Evolutionary conservation across 2,113 vertebrate species (phyloP).

Genomic region (Alethe castanea): DNA sequence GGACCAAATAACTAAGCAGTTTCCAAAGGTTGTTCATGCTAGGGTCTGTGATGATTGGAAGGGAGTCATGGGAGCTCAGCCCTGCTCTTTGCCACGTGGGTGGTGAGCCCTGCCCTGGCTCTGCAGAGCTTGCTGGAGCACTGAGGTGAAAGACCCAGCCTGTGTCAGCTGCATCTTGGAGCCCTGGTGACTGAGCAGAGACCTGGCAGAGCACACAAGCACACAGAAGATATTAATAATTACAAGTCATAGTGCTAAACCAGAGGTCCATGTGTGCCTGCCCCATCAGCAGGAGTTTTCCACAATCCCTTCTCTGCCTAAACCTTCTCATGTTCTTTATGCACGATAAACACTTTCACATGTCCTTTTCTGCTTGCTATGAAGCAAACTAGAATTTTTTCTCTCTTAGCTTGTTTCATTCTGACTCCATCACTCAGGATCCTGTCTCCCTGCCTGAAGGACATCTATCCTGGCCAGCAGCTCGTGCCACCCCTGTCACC

Average conservation of each 20-base stretch:
- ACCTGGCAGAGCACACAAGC: accelerated
- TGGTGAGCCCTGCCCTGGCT: neutral
- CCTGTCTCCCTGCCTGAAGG: neutral
- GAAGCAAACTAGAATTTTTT: neutral
- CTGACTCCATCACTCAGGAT: neutral
- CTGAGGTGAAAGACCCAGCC: neutral
- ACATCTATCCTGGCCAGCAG: neutral
- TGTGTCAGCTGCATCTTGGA: neutral
- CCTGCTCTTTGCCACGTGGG: accelerated
- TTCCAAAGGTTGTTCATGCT: neutral
- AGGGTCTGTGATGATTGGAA: neutral
- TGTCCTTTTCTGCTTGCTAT: neutral
- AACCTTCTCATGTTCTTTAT: neutral
- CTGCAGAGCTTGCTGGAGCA: neutral
- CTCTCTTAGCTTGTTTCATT: neutral
- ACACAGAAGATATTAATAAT: neutral
- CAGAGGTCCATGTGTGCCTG: neutral
- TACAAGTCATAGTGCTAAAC: neutral
- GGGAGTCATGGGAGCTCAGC: neutral
- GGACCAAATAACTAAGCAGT: neutral
- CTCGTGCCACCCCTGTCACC: neutral
- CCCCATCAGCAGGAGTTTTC: accelerated
- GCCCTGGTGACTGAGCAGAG: neutral
- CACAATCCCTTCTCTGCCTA: neutral
- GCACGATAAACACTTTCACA: neutral